Evolutionary conservation across 2,113 vertebrate species (phyloP).

Genomic region (Eupsittula cactorum): DNA sequence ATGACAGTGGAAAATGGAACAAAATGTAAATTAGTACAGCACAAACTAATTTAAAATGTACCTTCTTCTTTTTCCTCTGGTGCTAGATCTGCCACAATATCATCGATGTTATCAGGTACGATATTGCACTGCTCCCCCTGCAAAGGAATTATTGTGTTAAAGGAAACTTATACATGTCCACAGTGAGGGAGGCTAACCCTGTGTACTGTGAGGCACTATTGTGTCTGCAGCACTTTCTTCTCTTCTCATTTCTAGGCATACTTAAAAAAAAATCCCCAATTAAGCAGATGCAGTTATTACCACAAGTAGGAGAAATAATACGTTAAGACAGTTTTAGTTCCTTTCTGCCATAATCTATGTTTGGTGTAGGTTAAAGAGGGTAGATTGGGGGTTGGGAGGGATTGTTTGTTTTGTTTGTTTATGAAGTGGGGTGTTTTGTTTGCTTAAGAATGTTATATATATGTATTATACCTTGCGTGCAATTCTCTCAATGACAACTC

Average conservation of each 20-base stretch:
- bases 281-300: neutral
- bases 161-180: neutral
- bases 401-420: neutral
- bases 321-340: neutral
- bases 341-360: neutral
- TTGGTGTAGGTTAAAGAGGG: neutral
- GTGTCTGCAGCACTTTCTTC: neutral
- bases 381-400: neutral
- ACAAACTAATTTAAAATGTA: slow-evolving; percentile 61
- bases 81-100: slow-evolving; percentile 96
- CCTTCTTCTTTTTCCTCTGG: slow-evolving; percentile 99
- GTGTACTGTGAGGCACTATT: neutral
- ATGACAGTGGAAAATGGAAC: neutral
- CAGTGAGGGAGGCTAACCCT: neutral
- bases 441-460: neutral
- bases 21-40: neutral
- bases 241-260: neutral
- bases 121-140: slow-evolving; percentile 99
- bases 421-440: neutral
- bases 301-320: neutral
- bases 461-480: slow-evolving; percentile 88
- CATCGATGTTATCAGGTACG: slow-evolving; percentile 95
- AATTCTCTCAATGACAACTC: slow-evolving; percentile 93
- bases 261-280: neutral
- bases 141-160: slow-evolving; percentile 35